Evolutionary conservation across 2,113 vertebrate genomes (phyloP), one percentile per base, ranked within the genome.

Genomic region (Ibidorhyncha struthersii): DNA sequence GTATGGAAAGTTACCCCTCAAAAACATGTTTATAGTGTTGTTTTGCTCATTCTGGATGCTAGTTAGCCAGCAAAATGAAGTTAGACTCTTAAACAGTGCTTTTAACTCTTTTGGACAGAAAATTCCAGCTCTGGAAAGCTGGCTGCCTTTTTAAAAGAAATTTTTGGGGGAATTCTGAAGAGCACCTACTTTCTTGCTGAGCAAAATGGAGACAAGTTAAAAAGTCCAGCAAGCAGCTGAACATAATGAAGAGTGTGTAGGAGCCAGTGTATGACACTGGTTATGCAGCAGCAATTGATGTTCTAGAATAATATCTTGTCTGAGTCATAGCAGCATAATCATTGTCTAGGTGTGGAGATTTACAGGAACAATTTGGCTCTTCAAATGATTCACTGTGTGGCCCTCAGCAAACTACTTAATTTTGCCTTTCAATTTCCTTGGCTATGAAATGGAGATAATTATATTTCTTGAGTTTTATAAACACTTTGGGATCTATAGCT

Each of bases 341-440:
- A 94, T 85, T 95, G 93, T 82, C 86, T 84, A 94, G 97, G 94
- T 97, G 91, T 65, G 70, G 89, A 97, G 94, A 97, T 96, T 97
- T 97, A 94, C 95, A 91, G 81, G 41, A 94, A 80, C 89, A 94
- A 86, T 86, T 91, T 92, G 93, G 78, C 43, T 91, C 86, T 96
- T 93, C 89, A 92, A 80, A 62, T 97, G 94, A 97, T 97, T 96
- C 91, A 92, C 84, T 85, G 86, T 22, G 65, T 92, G 88, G 81
- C 91, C 91, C 94, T 95, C 81, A 93, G 83, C 65, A 95, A 96
- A 65, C 73, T 89, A 93, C 86, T 96, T 97, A 82, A 93, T 96
- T 95, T 93, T 89, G 49, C 70, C 83, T 91, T 93, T 96, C 95
- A 79, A 45, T 97, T 94, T 95, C 74, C 78, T 80, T 88, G n/a